Conservation (phyloP, 1,140 invertebrate genomes). For the Notospermus geniculatus region DNA sequence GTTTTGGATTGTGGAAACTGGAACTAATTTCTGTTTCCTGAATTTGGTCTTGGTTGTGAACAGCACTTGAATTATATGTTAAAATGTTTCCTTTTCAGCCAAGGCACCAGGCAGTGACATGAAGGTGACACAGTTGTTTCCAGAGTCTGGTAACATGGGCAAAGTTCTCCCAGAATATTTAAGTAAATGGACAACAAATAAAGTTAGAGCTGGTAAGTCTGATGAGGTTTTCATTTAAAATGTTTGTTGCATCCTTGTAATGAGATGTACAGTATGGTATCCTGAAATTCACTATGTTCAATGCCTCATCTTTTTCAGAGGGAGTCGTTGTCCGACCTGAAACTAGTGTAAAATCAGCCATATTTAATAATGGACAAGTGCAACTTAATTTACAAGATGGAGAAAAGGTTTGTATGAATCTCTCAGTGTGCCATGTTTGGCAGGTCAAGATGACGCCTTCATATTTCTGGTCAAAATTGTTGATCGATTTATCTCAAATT, state of each 20-base stretch:
- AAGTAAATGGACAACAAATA: slow-evolving; percentile 76
- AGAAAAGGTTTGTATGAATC: slow-evolving; percentile 1
- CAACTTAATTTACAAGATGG: slow-evolving; percentile 30
- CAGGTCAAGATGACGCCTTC: too few relatives aligned
- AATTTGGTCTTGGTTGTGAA: too few relatives aligned
- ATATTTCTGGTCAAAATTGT: too few relatives aligned
- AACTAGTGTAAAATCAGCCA: slow-evolving; percentile 47
- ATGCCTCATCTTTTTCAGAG: too few relatives aligned
- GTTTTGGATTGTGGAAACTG: too few relatives aligned
- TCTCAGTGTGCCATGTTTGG: too few relatives aligned
- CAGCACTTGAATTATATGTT: not conserved
- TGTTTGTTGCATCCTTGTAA: too few relatives aligned
- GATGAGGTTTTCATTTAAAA: too few relatives aligned
- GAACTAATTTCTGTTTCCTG: too few relatives aligned
- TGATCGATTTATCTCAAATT: too few relatives aligned
- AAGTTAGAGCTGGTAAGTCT: slow-evolving; percentile 65
- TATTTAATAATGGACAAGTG: slow-evolving; percentile 37
- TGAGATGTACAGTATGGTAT: too few relatives aligned
- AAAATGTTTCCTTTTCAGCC: slow-evolving; percentile 37
- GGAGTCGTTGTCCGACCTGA: slow-evolving; percentile 70
- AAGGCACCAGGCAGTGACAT: slow-evolving; percentile 43
- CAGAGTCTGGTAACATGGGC: slow-evolving; percentile 68
- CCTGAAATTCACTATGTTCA: too few relatives aligned
- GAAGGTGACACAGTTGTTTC: slow-evolving; percentile 74
- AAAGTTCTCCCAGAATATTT: slow-evolving; percentile 82